Base-by-base conservation (phyloP, 1,140 invertebrate genomes). In the Melanaphis sacchari region DNA sequence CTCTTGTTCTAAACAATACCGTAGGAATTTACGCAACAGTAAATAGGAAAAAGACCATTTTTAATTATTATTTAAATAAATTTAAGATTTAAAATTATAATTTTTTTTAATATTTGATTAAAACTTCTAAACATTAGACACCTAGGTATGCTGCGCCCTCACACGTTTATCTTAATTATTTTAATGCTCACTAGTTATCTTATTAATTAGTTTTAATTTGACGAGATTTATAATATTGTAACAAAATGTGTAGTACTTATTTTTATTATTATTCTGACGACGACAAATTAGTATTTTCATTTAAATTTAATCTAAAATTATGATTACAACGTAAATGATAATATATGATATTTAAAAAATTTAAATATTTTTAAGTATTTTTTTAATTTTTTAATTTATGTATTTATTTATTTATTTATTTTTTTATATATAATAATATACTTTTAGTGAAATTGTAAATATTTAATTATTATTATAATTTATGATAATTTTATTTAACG, bases 81-180 rank as follows among this genome's bases (percentile, higher is more conserved):
- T 59, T 59, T 59, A 31, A 31, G 26, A 31, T 59, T 31, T 31
- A 31, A 15, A 59, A 59, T 9, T 59, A 9, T 59, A 59, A 59
- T 59, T 59, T 31, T 31, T 2, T 8, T 54, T 2, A 54, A 26
- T 8, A 26, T 26, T 3, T 18, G 6, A 66, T 66, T n/a, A 66
- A n/a, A 31, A n/a, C 18, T n/a, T 66, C 31, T n/a, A 15, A 18
- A 66, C 31, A n/a, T 66, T 5, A 3, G n/a, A n/a, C 5, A n/a
- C 5, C 31, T 4, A 1, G 4, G 11, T 18, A 0, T 66, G 0
- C 18, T 4, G 0, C 11, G 1, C 6, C 31, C 31, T 66, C 15
- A n/a, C 59, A n/a, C 59, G 59, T 31, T 7, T 43, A 59, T 9
- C 8, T 66, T 4, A 9, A 66, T n/a, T n/a, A 66, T 66, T 66